These are phyloP conservation scores for Chanos chanos DNA, from an alignment of 2,797 vertebrate species.

Conservation along the genomic window DNA sequence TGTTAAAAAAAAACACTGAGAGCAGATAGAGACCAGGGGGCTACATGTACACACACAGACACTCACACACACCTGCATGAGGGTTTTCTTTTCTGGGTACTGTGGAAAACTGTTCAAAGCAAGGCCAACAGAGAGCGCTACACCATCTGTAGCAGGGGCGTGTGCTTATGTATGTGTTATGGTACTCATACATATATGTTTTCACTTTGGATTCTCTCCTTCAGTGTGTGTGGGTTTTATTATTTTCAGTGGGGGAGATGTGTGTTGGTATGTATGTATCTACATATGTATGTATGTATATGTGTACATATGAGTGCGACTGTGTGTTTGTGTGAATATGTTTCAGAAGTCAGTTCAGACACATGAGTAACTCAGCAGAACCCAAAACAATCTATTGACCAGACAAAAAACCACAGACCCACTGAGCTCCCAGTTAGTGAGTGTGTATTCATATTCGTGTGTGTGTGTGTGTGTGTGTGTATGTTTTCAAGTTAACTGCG, in stretches of 20 bases:
- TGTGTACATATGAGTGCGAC: background rate
- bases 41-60: slow-evolving; percentile 42
- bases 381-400: slow-evolving; percentile 23
- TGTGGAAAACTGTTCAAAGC: no score
- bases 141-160: no score
- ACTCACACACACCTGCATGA: slow-evolving; percentile 17
- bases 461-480: no score
- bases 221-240: no score
- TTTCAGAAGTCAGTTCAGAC: slow-evolving; percentile 2
- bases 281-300: background rate
- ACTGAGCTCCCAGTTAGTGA: no score
- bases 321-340: slow-evolving; percentile 1
- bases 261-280: background rate
- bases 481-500: slow-evolving; percentile 18
- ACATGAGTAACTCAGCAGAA: slow-evolving; percentile 21
- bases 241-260: slow-evolving; percentile 19
- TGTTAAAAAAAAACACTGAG: slow-evolving; percentile 73
- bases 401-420: slow-evolving; percentile 16
- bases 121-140: no score
- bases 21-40: slow-evolving; percentile 45
- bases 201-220: no score
- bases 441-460: no score
- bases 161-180: no score
- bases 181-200: no score
- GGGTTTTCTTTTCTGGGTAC: slow-evolving; percentile 38